Conservation (phyloP, 2,888 invertebrate species). For the Griposia aprilina region DNA sequence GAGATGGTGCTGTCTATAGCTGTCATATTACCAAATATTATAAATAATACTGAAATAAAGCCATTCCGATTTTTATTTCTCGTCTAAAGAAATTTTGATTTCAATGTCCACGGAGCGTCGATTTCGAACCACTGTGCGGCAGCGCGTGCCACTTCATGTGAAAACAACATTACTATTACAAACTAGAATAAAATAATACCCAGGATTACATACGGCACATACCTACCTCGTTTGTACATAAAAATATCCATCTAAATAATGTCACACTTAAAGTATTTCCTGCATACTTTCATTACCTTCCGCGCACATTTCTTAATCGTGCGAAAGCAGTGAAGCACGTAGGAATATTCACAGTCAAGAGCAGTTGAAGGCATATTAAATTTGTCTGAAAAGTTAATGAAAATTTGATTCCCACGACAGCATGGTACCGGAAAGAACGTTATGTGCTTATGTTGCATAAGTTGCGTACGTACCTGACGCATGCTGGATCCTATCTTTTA, state of each 20-base stretch:
- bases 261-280: constrained; percentile 46
- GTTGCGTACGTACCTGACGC: constrained; percentile 49
- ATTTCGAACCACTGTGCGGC: too few relatives aligned
- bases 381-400: constrained; percentile 56
- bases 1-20: too few relatives aligned
- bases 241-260: constrained; percentile 57
- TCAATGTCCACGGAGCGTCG: too few relatives aligned
- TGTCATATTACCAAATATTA: too few relatives aligned
- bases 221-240: constrained; percentile 21
- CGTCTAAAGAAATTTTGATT: too few relatives aligned
- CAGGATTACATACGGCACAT: constrained; percentile 26
- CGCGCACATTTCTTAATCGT: constrained; percentile 48
- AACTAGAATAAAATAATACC: constrained; percentile 49
- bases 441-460: constrained; percentile 52
- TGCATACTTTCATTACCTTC: constrained; percentile 65
- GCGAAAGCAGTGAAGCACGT: constrained; percentile 40
- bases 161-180: constrained; percentile 47
- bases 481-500: constrained; percentile 60
- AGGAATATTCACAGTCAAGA: constrained; percentile 35
- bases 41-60: too few relatives aligned
- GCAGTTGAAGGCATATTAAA: constrained; percentile 39
- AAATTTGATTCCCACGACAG: constrained; percentile 65
- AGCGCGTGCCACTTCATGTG: constrained; percentile 39
- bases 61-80: too few relatives aligned
- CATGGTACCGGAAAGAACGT: constrained; percentile 41